Evolutionary conservation across 2,797 vertebrate genomes (phyloP), one percentile per base, ranked within the genome.

Genomic region (Hydrolagus colliei): DNA sequence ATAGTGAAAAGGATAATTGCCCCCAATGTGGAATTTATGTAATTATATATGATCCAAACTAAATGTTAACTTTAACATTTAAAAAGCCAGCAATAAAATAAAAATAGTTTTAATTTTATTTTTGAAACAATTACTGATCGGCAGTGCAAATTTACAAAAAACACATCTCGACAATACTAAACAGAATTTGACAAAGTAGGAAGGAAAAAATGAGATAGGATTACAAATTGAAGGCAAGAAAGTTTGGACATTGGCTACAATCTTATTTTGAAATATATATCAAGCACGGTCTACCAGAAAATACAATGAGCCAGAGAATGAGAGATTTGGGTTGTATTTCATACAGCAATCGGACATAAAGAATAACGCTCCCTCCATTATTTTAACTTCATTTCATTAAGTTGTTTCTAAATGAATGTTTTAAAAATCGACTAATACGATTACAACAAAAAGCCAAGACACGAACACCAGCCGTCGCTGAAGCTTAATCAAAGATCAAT

Each of bases 161-260:
- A 62, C 63, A 82, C 32, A 82, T 68, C 20, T 82, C 22, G 62
- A 82, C 65, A 67, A 67, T 71, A 16, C 20, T 76, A 76, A 52
- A 52, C 41, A 52, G 41, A 52, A 0, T 41, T 52, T 84, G 27
- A 80, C 78, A 65, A 52, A 52, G 22, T 7, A 84, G 16, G 27
- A 27, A 27, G 27, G 27, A 27, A 27, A 20, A 82, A 84, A 84
- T 3, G 41, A 52, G 41, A 52, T 52, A 52, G 6, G 41, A 52
- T 52, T 52, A 52, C 18, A 41, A 52, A 77, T 77, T 71, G 27
- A 18, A 16, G 27, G 35, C 41, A 10, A 11, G 16, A 71, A 41
- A 77, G 14, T 14, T 9, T 35, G 22, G 35, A 82, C 10, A 18
- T 84, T 52, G 63, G 35, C 41, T 35, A 84, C 41, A 35, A 68